A percentile compares a stretch with the other conserved stretches of the same genome.
Conservation (phyloP, 2,888 invertebrate species). For the Temnothorax unifasciatus region DNA sequence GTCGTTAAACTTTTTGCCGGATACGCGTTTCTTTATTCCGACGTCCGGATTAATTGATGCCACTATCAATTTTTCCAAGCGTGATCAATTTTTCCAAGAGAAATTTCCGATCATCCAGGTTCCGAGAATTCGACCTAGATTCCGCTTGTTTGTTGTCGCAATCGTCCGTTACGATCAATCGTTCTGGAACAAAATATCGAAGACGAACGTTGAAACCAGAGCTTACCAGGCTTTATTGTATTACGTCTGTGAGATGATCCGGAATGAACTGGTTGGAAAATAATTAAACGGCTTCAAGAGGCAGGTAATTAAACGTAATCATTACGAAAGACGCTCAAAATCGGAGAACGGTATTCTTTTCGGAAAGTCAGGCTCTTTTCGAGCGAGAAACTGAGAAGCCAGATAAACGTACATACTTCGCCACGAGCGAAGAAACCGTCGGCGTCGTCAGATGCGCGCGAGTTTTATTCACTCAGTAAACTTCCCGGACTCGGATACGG, state of each 20-base stretch:
- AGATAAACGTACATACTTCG: neutral
- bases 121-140: slow-evolving; percentile 61
- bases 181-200: slow-evolving; percentile 16
- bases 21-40: slow-evolving; percentile 68
- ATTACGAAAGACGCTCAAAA: neutral
- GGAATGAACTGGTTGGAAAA: neutral
- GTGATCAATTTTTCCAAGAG: slow-evolving; percentile 64
- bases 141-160: slow-evolving; percentile 42
- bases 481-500: neutral
- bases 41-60: slow-evolving; percentile 71
- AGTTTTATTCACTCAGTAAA: slow-evolving; percentile 5
- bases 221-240: slow-evolving; percentile 17
- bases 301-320: slow-evolving; percentile 34
- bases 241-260: slow-evolving; percentile 22
- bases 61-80: slow-evolving; percentile 65
- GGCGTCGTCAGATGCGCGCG: neutral
- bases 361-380: neutral
- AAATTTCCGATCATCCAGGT: slow-evolving; percentile 64
- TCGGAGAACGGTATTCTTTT: neutral
- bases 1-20: slow-evolving; percentile 51
- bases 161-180: slow-evolving; percentile 12
- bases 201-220: slow-evolving; percentile 25
- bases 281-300: slow-evolving; percentile 34
- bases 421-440: neutral
- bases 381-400: neutral